Conservation (phyloP, 2,797 vertebrate genomes). For the Lithobates sylvaticus region DNA sequence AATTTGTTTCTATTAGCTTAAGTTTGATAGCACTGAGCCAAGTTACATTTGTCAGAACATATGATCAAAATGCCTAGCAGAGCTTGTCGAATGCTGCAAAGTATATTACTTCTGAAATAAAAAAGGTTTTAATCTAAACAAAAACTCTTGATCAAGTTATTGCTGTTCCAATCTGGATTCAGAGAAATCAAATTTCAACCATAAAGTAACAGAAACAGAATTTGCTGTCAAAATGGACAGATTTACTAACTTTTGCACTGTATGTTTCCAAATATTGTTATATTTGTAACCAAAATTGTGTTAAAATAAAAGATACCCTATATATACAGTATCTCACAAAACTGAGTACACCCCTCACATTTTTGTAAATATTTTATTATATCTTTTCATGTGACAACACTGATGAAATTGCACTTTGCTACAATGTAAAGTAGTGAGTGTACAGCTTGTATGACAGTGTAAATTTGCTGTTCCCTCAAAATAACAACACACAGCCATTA, state of each 20-base stretch:
- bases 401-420: too few species aligned
- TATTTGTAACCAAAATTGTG: not conserved
- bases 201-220: slow-evolving; percentile 27
- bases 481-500: too few species aligned
- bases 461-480: too few species aligned
- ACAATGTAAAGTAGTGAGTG: too few species aligned
- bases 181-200: slow-evolving; percentile 26
- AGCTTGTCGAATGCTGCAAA: slow-evolving; percentile 20
- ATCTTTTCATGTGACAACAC: too few species aligned
- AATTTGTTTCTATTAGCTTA: slow-evolving; percentile 13
- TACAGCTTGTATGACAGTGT: too few species aligned
- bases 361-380: too few species aligned
- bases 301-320: not conserved
- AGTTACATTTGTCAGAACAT: slow-evolving; percentile 22
- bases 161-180: slow-evolving; percentile 14
- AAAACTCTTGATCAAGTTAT: slow-evolving; percentile 26
- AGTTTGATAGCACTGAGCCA: slow-evolving; percentile 19
- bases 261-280: not conserved
- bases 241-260: not conserved
- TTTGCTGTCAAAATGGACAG: slow-evolving; percentile 15
- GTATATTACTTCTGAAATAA: slow-evolving; percentile 22
- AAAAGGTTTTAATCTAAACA: slow-evolving; percentile 28
- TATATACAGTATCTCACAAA: too few species aligned
- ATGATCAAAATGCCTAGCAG: slow-evolving; percentile 21
- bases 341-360: too few species aligned